These are phyloP conservation scores for Beaufortia kweichowensis DNA, from an alignment of 2,113 vertebrate genomes.

Conservation along the genomic window DNA sequence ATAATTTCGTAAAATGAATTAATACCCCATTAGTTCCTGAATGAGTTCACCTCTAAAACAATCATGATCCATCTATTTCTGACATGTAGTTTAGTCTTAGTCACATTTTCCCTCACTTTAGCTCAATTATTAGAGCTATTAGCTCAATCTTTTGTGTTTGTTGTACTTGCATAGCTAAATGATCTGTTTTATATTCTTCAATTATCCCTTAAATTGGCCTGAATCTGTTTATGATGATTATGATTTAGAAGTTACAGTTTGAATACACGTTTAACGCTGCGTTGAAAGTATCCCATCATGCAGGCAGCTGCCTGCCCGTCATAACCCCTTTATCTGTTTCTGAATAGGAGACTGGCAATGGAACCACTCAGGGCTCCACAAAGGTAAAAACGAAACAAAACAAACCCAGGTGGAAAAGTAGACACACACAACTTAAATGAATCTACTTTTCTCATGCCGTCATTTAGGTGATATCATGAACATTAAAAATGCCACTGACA, in stretches of 20 bases:
- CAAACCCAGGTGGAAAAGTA: neutral
- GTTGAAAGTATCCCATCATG: constrained; percentile 19
- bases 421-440: neutral
- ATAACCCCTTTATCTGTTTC: constrained; percentile 62
- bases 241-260: neutral
- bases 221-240: neutral
- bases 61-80: neutral
- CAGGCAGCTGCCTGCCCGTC: constrained; percentile 45
- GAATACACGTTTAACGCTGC: neutral
- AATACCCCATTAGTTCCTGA: neutral
- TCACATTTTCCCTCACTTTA: neutral
- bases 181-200: neutral
- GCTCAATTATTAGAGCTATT: neutral
- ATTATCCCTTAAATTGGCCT: neutral
- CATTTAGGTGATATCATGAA: neutral
- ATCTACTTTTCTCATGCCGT: neutral
- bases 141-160: neutral
- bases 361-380: constrained; percentile 56
- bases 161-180: constrained; percentile 3
- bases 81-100: constrained; percentile 15
- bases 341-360: constrained; percentile 63
- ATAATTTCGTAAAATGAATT: too few relatives aligned
- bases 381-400: constrained; percentile 56
- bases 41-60: neutral
- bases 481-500: neutral